Evolutionary conservation across 2,797 vertebrate species (phyloP), one percentile per base, ranked within the genome.

Genomic region (Schizothorax lantsangensis): DNA sequence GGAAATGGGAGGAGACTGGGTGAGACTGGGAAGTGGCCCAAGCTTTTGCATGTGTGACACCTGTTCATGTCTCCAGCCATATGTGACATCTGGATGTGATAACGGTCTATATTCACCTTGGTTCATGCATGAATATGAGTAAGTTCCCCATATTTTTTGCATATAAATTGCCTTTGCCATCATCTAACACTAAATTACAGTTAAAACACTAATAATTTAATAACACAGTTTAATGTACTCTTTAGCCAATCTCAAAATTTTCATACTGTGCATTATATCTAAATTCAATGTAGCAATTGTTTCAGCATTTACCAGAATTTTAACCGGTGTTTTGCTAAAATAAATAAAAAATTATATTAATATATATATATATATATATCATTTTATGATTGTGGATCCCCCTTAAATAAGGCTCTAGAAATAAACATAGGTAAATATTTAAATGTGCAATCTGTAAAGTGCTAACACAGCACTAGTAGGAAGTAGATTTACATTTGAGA

Each of bases 401-500:
- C 6, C 15, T 66, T 68, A 4, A 36, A 43, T 36, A 68, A n/a
- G 1, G 10, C 17, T 77, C 47, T 23, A 64, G 40, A 21, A 52
- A 66, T 74, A 84, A 52, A 52, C 4, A 57, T 10, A 15, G 43
- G 57, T 52, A 62, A 59, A 62, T 73, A 66, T 75, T 66, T 36
- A 49, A 84, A n/a, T 38, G 11, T 66, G 43, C 57, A 45, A 43
- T 66, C 21, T 66, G 14, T 64, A 52, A 84, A 62, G 59, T 40
- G 59, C 83, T 40, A 47, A 66, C 14, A 21, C 43, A 40, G 73
- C 45, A 52, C 23, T 23, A 33, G 11, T 15, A 38, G 33, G 43
- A 84, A 64, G 15, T 64, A 84, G 43, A 84, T 84, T 77, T 77
- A 66, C 30, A 3, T 84, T 77, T 68, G 33, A 84, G 38, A 84